These are phyloP conservation scores for Idris sp. DNA, from an alignment of 1,140 invertebrate species.

Conservation along the genomic window DNA sequence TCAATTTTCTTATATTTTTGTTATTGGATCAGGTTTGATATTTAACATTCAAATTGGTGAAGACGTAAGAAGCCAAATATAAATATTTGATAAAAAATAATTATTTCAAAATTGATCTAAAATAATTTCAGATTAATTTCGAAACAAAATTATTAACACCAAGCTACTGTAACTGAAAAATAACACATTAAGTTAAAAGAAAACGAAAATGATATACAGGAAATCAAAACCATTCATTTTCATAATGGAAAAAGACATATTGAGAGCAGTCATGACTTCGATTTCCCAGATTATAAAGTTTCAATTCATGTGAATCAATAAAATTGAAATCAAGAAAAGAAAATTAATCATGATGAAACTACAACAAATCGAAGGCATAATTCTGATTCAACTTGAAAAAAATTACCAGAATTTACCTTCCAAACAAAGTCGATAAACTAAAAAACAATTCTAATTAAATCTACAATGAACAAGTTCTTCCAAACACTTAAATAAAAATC, in stretches of 20 bases:
- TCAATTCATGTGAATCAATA: too few species aligned
- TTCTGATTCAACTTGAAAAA: conserved; percentile 4
- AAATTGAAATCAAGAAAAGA: background rate
- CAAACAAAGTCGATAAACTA: conserved; percentile 22
- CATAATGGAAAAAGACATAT: too few species aligned
- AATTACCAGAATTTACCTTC: background rate
- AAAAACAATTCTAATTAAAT: conserved; percentile 22
- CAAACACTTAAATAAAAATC: conserved; percentile 23
- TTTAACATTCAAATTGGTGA: too few species aligned
- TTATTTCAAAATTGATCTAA: too few species aligned
- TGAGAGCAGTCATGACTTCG: too few species aligned
- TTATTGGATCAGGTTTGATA: too few species aligned
- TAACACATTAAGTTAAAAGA: conserved; percentile 4
- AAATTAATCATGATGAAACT: conserved; percentile 4
- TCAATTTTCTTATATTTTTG: too few species aligned
- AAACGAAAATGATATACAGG: conserved; percentile 1
- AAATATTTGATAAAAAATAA: too few species aligned
- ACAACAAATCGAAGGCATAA: conserved; percentile 5
- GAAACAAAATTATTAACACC: too few species aligned
- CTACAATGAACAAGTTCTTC: conserved; percentile 48
- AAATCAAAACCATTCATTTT: conserved; percentile 5
- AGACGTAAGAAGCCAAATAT: too few species aligned
- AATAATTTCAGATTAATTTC: too few species aligned
- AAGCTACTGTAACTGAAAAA: conserved; percentile 55
- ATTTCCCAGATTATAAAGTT: too few species aligned